Conservation (phyloP, 1,140 invertebrate species). For the Pachyrhynchus sulphureomaculatus region DNA sequence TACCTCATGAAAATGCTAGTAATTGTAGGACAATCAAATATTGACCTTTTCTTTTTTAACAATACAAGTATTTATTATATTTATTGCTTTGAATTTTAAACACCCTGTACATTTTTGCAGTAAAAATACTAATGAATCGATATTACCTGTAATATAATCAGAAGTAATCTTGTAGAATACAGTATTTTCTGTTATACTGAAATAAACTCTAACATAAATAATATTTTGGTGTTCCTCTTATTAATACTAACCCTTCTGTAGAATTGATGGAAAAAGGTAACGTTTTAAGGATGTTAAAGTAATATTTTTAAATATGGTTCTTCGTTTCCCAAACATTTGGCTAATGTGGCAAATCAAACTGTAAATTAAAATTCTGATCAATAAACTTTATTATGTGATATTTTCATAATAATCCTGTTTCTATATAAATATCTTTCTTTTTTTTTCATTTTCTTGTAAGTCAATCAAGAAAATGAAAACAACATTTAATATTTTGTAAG, state of each 20-base stretch:
- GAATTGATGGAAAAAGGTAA: conserved; percentile 9
- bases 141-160: conserved; percentile 12
- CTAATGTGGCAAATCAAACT: no score
- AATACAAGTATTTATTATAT: background rate
- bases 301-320: conserved; percentile 6
- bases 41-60: background rate
- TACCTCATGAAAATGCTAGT: conserved; percentile 14
- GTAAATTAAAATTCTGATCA: no score
- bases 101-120: conserved; percentile 3
- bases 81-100: background rate
- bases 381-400: no score
- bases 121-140: background rate
- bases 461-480: no score
- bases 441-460: no score
- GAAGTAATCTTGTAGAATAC: conserved; percentile 15
- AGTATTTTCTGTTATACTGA: conserved; percentile 20
- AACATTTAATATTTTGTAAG: no score
- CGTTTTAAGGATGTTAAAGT: background rate
- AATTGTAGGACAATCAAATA: conserved; percentile 10
- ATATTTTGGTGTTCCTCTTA: background rate
- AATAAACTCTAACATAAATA: conserved; percentile 10
- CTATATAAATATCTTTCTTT: no score
- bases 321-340: no score
- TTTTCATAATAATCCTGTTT: no score
- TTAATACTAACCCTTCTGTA: conserved; percentile 1